Conservation (phyloP, 2,113 vertebrate species). For the Glaucomys volans region DNA sequence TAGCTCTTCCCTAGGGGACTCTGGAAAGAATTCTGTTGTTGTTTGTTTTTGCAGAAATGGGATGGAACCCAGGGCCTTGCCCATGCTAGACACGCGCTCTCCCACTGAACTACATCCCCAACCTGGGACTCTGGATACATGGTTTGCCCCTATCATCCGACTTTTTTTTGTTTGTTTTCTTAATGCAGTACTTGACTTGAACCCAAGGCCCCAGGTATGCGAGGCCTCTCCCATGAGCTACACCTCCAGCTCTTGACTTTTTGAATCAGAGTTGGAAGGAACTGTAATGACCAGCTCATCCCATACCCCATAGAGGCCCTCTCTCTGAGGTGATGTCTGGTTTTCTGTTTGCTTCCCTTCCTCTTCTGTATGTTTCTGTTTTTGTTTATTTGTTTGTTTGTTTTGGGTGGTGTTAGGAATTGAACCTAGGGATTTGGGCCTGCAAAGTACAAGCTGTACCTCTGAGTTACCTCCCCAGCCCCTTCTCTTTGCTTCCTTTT, state of each 20-base stretch:
- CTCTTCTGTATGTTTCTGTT: background rate
- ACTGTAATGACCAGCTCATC: background rate
- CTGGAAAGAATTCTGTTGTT: too few species aligned
- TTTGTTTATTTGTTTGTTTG: too few species aligned
- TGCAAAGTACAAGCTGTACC: too few species aligned
- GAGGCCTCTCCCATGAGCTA: background rate
- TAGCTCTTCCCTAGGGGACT: background rate
- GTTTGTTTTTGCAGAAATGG: too few species aligned
- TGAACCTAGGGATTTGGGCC: too few species aligned
- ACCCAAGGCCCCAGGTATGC: background rate
- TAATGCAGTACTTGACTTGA: background rate
- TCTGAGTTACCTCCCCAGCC: too few species aligned
- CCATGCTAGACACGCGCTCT: too few species aligned
- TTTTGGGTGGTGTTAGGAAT: too few species aligned
- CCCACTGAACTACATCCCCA: too few species aligned
- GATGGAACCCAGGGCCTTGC: too few species aligned
- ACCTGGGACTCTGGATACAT: background rate
- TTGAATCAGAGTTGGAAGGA: background rate
- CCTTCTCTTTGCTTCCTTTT: background rate
- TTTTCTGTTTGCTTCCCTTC: background rate
- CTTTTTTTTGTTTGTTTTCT: background rate
- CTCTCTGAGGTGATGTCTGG: background rate
- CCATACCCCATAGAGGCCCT: background rate
- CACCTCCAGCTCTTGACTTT: background rate
- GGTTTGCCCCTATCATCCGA: background rate